phyloP scores from a whole-genome alignment of 64 coral and sea anemone species.

The Pachyseris speciosa region DNA sequence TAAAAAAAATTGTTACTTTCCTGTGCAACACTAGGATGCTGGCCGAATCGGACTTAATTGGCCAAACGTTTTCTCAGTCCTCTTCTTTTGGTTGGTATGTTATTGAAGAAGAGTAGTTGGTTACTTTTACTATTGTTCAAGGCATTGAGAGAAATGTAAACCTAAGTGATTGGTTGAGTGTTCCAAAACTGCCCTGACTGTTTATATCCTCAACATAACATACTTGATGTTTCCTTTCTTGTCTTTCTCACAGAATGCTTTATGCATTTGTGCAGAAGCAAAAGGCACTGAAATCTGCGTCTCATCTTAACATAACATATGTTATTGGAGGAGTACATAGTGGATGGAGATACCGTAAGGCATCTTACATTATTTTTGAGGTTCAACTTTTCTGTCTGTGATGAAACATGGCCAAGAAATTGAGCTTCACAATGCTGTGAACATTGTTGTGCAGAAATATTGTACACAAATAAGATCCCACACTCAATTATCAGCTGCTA shows the following conservation, averaged over 20 bases:
- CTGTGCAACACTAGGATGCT: no score
- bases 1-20: no score
- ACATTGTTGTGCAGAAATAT: neutral
- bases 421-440: neutral
- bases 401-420: neutral
- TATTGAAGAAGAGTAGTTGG: no score
- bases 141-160: no score
- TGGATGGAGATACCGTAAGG: slow-evolving; percentile 72
- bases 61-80: no score
- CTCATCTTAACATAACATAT: slow-evolving; percentile 68
- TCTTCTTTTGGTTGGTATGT: no score
- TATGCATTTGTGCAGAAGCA: slow-evolving; percentile 77
- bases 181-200: no score
- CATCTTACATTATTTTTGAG: neutral
- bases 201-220: neutral
- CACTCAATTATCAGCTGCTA: neutral
- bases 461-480: neutral
- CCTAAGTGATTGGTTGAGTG: no score
- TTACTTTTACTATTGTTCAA: no score
- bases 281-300: slow-evolving; percentile 32
- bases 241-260: slow-evolving; percentile 75
- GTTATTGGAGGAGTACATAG: slow-evolving; percentile 70
- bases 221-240: neutral
- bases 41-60: no score
- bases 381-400: neutral